Percentiles rank a stretch among this genome's conserved stretches.
Evolutionary conservation across 2,888 invertebrate species (phyloP).

Genomic region (Portevinia maculata): DNA sequence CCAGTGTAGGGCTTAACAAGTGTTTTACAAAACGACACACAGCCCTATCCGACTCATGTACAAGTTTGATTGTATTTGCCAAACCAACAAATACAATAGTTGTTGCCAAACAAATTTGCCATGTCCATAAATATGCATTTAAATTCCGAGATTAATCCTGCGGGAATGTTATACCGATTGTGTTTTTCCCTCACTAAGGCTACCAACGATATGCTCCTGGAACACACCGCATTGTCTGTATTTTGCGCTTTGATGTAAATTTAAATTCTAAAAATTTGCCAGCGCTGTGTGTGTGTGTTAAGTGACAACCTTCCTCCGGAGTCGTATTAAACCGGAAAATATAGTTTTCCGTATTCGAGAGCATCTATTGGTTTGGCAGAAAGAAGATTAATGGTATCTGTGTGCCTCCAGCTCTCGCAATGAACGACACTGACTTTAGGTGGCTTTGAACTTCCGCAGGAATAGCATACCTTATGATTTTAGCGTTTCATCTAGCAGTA

Average conservation of each 20-base stretch:
- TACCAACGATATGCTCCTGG: slow-evolving; percentile 22
- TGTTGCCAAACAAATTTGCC: slow-evolving; percentile 70
- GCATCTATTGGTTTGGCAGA: slow-evolving; percentile 64
- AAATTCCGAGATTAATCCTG: slow-evolving; percentile 71
- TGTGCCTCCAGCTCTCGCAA: slow-evolving; percentile 38
- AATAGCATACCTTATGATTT: neutral
- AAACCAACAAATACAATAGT: slow-evolving; percentile 50
- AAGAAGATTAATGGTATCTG: slow-evolving; percentile 62
- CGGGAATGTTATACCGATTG: slow-evolving; percentile 58
- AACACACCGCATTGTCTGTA: neutral
- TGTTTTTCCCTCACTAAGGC: slow-evolving; percentile 42
- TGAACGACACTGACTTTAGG: slow-evolving; percentile 10
- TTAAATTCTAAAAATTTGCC: slow-evolving; percentile 53
- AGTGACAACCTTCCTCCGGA: slow-evolving; percentile 56
- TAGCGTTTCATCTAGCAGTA: neutral
- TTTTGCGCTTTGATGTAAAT: slow-evolving; percentile 51
- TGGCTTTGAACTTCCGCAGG: slow-evolving; percentile 1
- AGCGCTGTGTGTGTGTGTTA: slow-evolving; percentile 14
- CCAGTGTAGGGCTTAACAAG: slow-evolving; percentile 14
- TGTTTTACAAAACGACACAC: slow-evolving; percentile 9
- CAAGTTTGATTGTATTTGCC: slow-evolving; percentile 63
- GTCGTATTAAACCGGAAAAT: slow-evolving; percentile 66
- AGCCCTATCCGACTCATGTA: slow-evolving; percentile 9
- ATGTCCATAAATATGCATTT: slow-evolving; percentile 72
- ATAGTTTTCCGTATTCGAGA: slow-evolving; percentile 59